Conservation (phyloP, 35 echinoderm and acorn worm species). For the Chiridota heheva region DNA sequence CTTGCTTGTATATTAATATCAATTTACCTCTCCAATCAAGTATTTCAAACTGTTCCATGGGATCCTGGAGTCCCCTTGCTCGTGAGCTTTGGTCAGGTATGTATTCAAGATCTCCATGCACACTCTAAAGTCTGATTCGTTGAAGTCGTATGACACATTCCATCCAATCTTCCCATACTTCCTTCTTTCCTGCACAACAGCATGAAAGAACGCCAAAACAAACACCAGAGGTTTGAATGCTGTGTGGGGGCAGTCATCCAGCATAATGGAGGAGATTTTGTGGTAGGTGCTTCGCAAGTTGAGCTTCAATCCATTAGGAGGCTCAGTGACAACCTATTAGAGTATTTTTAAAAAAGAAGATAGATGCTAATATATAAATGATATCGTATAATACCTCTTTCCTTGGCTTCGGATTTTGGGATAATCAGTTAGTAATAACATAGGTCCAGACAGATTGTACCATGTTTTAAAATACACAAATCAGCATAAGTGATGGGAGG, state of each 20-base stretch:
- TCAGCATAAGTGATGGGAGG: no score
- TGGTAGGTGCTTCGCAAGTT: slow-evolving; percentile 94
- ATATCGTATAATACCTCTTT: neutral
- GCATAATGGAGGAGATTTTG: slow-evolving; percentile 83
- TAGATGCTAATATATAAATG: neutral
- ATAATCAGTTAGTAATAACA: no score
- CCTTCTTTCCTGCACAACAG: slow-evolving; percentile 88
- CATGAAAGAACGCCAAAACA: slow-evolving; percentile 93
- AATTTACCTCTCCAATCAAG: slow-evolving; percentile 95
- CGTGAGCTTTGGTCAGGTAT: slow-evolving; percentile 84
- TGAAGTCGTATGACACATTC: slow-evolving; percentile 99
- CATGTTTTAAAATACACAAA: no score
- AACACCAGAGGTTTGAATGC: slow-evolving; percentile 96
- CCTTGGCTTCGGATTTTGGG: neutral
- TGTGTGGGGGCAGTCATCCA: slow-evolving; percentile 90
- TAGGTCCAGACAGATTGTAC: no score
- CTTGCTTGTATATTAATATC: no score
- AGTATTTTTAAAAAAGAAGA: neutral
- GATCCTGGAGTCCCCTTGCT: slow-evolving; percentile 91
- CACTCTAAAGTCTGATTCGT: slow-evolving; percentile 94
- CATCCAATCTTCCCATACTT: slow-evolving; percentile 99
- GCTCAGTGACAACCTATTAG: slow-evolving; percentile 92
- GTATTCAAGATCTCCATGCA: slow-evolving; percentile 93
- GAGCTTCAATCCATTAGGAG: slow-evolving; percentile 95
- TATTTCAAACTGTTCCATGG: slow-evolving; percentile 99